phyloP scores from a whole-genome alignment of 2,797 vertebrate genomes.

The Octomys mimax region DNA sequence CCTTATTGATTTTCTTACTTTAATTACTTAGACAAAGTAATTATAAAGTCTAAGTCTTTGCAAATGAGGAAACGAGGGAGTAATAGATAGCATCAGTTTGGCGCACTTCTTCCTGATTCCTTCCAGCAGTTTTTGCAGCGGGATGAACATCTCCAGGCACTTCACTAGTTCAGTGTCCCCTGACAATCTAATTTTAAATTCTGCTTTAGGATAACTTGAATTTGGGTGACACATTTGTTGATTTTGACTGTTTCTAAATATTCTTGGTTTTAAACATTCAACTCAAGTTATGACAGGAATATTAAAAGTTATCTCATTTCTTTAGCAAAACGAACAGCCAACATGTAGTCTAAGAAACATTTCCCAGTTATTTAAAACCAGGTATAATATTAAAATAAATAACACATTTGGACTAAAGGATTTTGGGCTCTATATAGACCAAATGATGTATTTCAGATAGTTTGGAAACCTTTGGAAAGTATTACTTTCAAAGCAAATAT shows the following conservation, averaged over 20 bases:
- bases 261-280: conserved; percentile 9
- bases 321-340: background rate
- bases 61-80: too few relatives aligned
- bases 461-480: background rate
- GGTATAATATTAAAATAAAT: background rate
- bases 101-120: too few relatives aligned
- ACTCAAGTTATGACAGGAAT: background rate
- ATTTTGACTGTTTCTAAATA: background rate
- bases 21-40: background rate
- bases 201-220: background rate
- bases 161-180: background rate
- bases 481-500: background rate
- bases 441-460: background rate
- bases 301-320: background rate
- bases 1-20: background rate
- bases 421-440: background rate
- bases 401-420: background rate
- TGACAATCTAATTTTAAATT: background rate
- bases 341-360: background rate
- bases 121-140: background rate
- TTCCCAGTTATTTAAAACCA: background rate
- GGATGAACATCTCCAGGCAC: background rate
- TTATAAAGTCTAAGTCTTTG: background rate
- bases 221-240: background rate
- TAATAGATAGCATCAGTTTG: too few relatives aligned